phyloP scores from a whole-genome alignment of 1,140 invertebrate species.

The Gonioctena quinquepunctata region DNA sequence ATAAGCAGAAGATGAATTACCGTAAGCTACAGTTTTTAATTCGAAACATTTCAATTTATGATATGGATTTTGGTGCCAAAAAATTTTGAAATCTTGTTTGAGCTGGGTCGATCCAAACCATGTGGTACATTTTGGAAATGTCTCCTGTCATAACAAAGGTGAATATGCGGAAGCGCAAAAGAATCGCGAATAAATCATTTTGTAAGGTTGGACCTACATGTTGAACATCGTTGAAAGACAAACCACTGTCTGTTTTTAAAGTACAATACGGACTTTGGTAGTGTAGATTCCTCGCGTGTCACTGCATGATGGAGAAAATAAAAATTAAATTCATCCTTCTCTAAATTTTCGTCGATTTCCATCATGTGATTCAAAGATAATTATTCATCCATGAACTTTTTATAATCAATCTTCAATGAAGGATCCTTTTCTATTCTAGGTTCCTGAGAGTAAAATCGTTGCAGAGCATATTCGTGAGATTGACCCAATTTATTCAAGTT shows the following conservation, averaged over 20 bases:
- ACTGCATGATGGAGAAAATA: slow-evolving; percentile 52
- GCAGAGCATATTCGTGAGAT: slow-evolving; percentile 44
- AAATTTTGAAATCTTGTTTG: slow-evolving; percentile 50
- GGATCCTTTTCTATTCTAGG: slow-evolving; percentile 38
- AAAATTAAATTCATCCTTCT: slow-evolving; percentile 18
- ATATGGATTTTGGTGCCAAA: slow-evolving; percentile 46
- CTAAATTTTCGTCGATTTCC: background rate
- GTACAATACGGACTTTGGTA: slow-evolving; percentile 47
- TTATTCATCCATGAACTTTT: slow-evolving; percentile 52
- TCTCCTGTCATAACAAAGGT: slow-evolving; percentile 53
- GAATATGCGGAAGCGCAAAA: slow-evolving; percentile 55
- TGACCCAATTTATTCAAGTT: slow-evolving; percentile 39
- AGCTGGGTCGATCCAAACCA: slow-evolving; percentile 46
- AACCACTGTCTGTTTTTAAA: slow-evolving; percentile 40
- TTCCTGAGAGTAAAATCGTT: slow-evolving; percentile 43
- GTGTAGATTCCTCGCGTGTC: slow-evolving; percentile 34
- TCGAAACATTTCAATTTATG: slow-evolving; percentile 37
- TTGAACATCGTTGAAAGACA: slow-evolving; percentile 33
- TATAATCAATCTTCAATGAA: slow-evolving; percentile 37
- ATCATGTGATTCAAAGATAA: slow-evolving; percentile 39
- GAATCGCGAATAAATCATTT: slow-evolving; percentile 50
- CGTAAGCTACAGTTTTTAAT: slow-evolving; percentile 38
- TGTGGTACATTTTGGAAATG: slow-evolving; percentile 53
- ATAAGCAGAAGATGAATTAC: slow-evolving; percentile 42
- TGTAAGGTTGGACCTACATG: slow-evolving; percentile 42